Conservation (phyloP, 1,140 invertebrate genomes). For the Araneus ventricosus region DNA sequence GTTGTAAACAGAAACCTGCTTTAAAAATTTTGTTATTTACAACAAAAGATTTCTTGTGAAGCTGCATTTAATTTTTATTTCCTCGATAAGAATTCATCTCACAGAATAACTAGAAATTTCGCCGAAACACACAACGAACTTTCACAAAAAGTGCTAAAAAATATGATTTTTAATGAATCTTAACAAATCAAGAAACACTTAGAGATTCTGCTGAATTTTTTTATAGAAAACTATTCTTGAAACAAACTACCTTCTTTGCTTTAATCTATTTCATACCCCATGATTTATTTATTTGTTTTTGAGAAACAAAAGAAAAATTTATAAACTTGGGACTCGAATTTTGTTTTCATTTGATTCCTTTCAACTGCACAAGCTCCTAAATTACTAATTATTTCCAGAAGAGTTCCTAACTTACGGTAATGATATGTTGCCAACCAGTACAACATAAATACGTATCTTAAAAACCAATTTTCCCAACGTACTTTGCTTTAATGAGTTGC, state of each 20-base stretch:
- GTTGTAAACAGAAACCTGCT: no score
- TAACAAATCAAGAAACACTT: neutral
- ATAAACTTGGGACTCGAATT: neutral
- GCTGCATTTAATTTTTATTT: no score
- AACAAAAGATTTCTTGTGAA: no score
- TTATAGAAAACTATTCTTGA: constrained; percentile 4
- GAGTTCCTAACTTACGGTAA: constrained; percentile 44
- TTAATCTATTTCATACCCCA: constrained; percentile 20
- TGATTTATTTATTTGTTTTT: constrained; percentile 44
- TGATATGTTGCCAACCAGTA: constrained; percentile 59
- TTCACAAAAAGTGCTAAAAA: neutral
- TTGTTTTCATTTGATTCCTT: constrained; percentile 17
- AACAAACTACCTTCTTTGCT: constrained; percentile 25
- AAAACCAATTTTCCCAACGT: constrained; percentile 67
- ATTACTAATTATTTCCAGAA: constrained; percentile 70
- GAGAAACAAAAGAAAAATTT: constrained; percentile 19
- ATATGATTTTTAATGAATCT: neutral
- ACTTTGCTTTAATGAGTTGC: constrained; percentile 71
- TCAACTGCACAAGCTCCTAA: constrained; percentile 43
- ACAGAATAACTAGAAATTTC: no score
- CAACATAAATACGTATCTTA: constrained; percentile 73
- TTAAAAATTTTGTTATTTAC: no score
- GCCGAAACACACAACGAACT: no score
- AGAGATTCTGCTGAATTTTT: neutral
- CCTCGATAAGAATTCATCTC: no score